Evolutionary conservation across 92 coral and sea anemone species (phyloP).

Genomic region (Heteractis magnifica): DNA sequence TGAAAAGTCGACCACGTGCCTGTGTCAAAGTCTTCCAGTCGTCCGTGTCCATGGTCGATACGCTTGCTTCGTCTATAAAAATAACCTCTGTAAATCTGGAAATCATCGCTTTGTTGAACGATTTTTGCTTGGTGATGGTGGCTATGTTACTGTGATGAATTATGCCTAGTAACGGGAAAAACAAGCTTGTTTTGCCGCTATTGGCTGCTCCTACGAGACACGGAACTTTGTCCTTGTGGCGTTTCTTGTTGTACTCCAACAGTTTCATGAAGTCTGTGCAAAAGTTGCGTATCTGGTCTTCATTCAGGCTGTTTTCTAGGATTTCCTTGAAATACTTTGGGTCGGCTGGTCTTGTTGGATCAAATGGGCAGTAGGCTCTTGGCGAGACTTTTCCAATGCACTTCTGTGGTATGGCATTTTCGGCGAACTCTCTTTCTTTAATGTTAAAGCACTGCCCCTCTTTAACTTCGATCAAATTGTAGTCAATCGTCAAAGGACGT

Average conservation of each 20-base stretch:
- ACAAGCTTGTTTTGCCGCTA: constrained; percentile 18
- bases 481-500: constrained; percentile 21
- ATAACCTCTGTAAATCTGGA: constrained; percentile 35
- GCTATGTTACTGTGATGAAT: constrained; percentile 39
- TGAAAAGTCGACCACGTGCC: constrained; percentile 4
- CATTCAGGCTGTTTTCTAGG: constrained; percentile 36
- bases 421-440: constrained; percentile 24
- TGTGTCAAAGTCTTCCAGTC: constrained; percentile 49
- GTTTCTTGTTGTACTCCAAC: constrained; percentile 16
- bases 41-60: constrained; percentile 18
- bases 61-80: constrained; percentile 47
- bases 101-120: constrained; percentile 39
- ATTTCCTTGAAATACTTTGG: constrained; percentile 40
- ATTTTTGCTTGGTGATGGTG: constrained; percentile 31
- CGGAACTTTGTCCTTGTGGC: constrained; percentile 30
- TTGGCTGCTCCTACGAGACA: constrained; percentile 22
- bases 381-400: constrained; percentile 33
- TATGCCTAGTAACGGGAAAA: constrained; percentile 17
- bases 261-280: constrained; percentile 39
- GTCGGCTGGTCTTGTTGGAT: constrained; percentile 30
- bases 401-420: constrained; percentile 19
- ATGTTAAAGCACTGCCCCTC: constrained; percentile 39
- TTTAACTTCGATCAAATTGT: constrained; percentile 45
- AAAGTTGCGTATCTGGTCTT: constrained; percentile 17
- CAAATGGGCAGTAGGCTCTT: constrained; percentile 32